Base-by-base conservation (phyloP, 2,888 invertebrate species). In the Julus scanicus region DNA sequence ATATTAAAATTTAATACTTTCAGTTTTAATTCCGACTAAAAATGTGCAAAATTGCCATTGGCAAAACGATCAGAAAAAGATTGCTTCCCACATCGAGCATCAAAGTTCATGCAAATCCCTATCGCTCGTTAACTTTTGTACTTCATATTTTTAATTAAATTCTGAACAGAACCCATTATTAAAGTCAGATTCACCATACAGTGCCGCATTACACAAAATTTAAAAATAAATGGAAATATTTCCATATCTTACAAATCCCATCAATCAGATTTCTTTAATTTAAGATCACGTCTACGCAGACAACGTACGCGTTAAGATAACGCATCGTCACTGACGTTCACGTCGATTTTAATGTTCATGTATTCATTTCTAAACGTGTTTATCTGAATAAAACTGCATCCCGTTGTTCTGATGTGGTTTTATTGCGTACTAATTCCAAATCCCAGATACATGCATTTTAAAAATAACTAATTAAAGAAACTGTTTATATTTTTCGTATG, bases 361-460 rank as follows among this genome's bases (percentile, higher is more conserved):
- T 57, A 57, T 57, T 57, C 57, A 57, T 57, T 57, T 57, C 29
- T 29, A 57, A 57, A 57, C 57, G 17, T 57, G 57, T 57, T 57
- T 57, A 57, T 57, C 53, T 57, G 57, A 57, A 57, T 57, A 57
- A 57, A 57, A 57, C 57, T 57, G 8, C 57, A 57, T 57, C 57
- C 57, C n/a, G 57, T 57, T 57, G 57, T 57, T 57, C n/a, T 13
- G 57, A 57, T 57, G 57, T 57, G 57, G 57, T 57, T 57, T 57
- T 57, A 57, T 57, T 57, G 17, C n/a, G 57, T 5, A 13, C n/a
- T 57, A 57, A 17, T n/a, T 57, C 17, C n/a, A 8, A 57, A n/a
- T 5, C 57, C 17, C n/a, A 57, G 1, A 5, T 57, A n/a, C 17
- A 17, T n/a, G 17, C 57, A 57, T 57, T 57, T 57, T 5, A 57